Evolutionary conservation across 2,113 vertebrate genomes (phyloP), one percentile per base, ranked within the genome.

Genomic region (Cyprinodon brontotheroides): DNA sequence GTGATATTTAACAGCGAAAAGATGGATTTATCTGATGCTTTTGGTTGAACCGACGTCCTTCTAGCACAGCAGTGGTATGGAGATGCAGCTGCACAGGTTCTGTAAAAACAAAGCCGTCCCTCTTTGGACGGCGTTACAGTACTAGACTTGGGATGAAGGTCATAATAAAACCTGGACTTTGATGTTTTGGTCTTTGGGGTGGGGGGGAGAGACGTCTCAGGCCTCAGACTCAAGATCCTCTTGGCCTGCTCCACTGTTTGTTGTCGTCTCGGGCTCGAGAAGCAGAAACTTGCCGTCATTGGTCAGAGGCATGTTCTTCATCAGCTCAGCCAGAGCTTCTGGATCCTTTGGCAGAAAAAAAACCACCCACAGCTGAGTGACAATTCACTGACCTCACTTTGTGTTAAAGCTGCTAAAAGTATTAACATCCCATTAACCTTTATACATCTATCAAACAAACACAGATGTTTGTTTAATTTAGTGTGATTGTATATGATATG

Each of bases 221-320:
- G 97, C 98, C 88, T 99, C 98, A 0, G 98, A 99, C 80, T 99
- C 98, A 61, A 95, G 90, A 69, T 96, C 95, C 62, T 93, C 94
- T 13, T 92, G 91, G 79, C 86, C 94, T 13, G 90, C 94, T 0
- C 93, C 93, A 2, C 91, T 79, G 4, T 81, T 81, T 2, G 70
- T 91, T 91, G 37, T 94, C 0, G 87, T 69, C 74, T 95, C 94
- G 0, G 93, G 93, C 0, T 94, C 95, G 90, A 99, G 86, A 53
- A 98, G 94, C 82, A 97, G 84, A 89, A 98, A 99, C 86, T 97
- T 98, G 0, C 98, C 98, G 0, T 98, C 97, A 0, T 91, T 96
- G 66, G 96, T 99, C 66, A 99, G 87, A 0, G 96, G 96, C 90
- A 97, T 92, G 67, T 97, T 97, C 89, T 95, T 96, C 95, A 99